A percentile compares a stretch with the other conserved stretches of the same genome.
Conservation (phyloP, 1,140 invertebrate genomes). For the Papilio dardanus region DNA sequence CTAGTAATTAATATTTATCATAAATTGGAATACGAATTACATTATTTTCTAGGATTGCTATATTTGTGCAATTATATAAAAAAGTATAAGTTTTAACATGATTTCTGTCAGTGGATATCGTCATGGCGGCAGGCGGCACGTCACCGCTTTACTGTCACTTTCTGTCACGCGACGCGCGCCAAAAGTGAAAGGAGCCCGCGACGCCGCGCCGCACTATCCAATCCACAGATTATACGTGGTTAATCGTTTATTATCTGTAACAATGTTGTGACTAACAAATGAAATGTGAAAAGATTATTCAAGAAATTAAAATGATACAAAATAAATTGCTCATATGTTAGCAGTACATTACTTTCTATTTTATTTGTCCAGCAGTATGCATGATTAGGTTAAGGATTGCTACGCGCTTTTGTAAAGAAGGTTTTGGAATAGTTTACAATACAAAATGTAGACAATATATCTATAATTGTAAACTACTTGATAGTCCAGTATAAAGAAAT, state of each 20-base stretch:
- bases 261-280: slow-evolving; percentile 17
- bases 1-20: not conserved
- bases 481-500: too few relatives aligned
- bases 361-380: not conserved
- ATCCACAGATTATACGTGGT: slow-evolving; percentile 21
- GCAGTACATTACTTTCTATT: not conserved
- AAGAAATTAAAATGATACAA: not conserved
- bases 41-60: too few relatives aligned
- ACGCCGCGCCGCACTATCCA: slow-evolving; percentile 28
- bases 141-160: slow-evolving; percentile 55
- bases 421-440: too few relatives aligned
- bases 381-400: too few relatives aligned
- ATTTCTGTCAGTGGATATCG: slow-evolving; percentile 22
- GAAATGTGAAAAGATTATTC: not conserved
- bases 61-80: too few relatives aligned
- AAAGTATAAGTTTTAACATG: not conserved
- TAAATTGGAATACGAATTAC: too few relatives aligned
- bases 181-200: slow-evolving; percentile 36
- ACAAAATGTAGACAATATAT: too few relatives aligned
- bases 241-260: slow-evolving; percentile 12
- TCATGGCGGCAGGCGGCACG: slow-evolving; percentile 37
- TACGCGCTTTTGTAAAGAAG: too few relatives aligned
- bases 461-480: too few relatives aligned
- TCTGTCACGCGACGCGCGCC: slow-evolving; percentile 49
- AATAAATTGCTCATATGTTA: not conserved